Base-by-base conservation (phyloP, 2,797 vertebrate genomes). In the Leptatherina wallacei region DNA sequence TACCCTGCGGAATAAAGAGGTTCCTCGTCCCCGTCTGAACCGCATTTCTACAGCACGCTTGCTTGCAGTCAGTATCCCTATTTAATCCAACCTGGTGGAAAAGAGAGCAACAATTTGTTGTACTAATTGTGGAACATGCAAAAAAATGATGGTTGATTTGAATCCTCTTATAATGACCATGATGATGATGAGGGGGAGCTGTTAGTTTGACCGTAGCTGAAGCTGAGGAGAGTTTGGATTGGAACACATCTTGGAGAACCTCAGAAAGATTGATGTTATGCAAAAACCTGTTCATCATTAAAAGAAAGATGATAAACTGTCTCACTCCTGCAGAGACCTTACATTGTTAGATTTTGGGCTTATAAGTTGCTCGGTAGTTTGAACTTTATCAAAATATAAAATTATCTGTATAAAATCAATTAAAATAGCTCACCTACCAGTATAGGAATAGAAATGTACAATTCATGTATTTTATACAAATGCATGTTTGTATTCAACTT, bases 81-180 rank as follows among this genome's bases (percentile, higher is more conserved):
- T 56, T 40, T 35, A 58, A 62, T 55, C 57, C 55, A 27, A 7
- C 61, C 47, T 2, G 6, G 32, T 22, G 73, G 57, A 75, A 63
- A 65, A 75, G 59, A 10, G 44, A 63, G 35, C n/a, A 51, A n/a
- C 58, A 56, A 69, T 71, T 75, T 69, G 55, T 80, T 85, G 35
- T 57, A 69, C 63, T 71, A 80, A 24, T 59, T 51, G 32, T 60
- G 30, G 77, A 77, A 86, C 64, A 72, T 51, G 73, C 71, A 63
- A 69, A 73, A 57, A 77, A 75, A 82, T 83, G 77, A 89, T 81
- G 87, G 83, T 88, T 83, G 81, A 88, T 87, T 87, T 83, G 63
- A 81, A 69, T 83, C 77, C 58, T 76, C 40, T 72, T 60, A 29
- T 84, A 83, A 86, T 86, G 77, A 58, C 54, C 27, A 58, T 16